These are phyloP conservation scores for Zosterops japonicus DNA, from an alignment of 2,113 vertebrate genomes.

Conservation along the genomic window DNA sequence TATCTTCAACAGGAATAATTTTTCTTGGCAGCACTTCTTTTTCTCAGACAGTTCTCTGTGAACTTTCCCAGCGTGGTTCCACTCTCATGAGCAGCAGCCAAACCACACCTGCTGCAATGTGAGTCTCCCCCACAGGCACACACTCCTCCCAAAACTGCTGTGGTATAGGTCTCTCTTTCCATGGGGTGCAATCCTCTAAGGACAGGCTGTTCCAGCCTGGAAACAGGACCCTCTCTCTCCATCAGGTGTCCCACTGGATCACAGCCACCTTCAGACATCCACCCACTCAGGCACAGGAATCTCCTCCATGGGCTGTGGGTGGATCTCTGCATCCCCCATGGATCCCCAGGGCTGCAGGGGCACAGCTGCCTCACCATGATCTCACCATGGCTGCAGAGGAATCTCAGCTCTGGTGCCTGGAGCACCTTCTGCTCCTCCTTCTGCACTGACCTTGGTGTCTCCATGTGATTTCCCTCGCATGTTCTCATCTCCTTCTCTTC, in stretches of 20 bases:
- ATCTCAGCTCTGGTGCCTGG: too few relatives aligned
- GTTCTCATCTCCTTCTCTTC: too few relatives aligned
- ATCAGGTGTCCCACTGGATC: not conserved
- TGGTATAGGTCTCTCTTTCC: fast-evolving
- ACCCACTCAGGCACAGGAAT: fast-evolving
- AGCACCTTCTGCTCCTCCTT: too few relatives aligned
- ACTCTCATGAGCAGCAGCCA: fast-evolving
- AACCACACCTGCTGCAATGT: fast-evolving
- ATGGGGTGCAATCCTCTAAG: fast-evolving
- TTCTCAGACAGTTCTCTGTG: not conserved
- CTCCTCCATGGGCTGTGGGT: too few relatives aligned
- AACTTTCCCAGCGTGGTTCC: fast-evolving
- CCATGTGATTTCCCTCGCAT: too few relatives aligned
- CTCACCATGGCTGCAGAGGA: too few relatives aligned
- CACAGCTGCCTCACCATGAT: too few relatives aligned
- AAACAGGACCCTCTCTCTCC: not conserved
- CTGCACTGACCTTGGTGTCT: too few relatives aligned
- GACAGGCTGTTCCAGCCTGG: not conserved
- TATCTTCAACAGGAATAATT: not conserved
- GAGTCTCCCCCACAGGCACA: not conserved
- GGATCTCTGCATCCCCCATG: too few relatives aligned
- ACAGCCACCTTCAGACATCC: not conserved
- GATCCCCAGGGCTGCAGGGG: not conserved
- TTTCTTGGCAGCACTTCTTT: not conserved
- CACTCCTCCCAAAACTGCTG: not conserved